phyloP scores from a whole-genome alignment of 2,888 invertebrate species.

The Scaptomyza parva region DNA sequence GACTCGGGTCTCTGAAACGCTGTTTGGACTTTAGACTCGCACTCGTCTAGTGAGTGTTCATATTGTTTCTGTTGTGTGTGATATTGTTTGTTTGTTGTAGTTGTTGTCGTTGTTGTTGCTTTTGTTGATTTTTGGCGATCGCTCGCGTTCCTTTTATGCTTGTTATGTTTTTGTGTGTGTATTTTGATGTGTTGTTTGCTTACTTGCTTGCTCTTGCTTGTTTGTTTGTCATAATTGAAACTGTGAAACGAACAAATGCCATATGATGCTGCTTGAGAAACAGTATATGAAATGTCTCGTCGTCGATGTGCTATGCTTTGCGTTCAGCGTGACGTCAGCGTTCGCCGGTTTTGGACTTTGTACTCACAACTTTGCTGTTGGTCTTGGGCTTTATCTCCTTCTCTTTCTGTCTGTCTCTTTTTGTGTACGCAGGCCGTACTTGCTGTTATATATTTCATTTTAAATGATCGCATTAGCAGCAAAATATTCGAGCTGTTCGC shows the following conservation, averaged over 20 bases:
- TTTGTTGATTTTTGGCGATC: constrained; percentile 45
- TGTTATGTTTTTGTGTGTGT: constrained; percentile 42
- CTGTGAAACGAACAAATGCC: constrained; percentile 42
- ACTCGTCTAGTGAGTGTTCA: constrained; percentile 70
- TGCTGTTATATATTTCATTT: constrained; percentile 30
- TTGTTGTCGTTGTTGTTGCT: constrained; percentile 23
- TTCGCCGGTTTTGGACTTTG: constrained; percentile 50
- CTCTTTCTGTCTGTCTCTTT: neutral
- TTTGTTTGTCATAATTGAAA: constrained; percentile 58
- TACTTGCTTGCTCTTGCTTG: constrained; percentile 21
- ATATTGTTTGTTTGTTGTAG: constrained; percentile 1
- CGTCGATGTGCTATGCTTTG: constrained; percentile 17
- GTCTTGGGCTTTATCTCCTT: constrained; percentile 11
- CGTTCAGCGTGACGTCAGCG: constrained; percentile 55
- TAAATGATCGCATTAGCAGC: constrained; percentile 18
- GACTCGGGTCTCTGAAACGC: constrained; percentile 68
- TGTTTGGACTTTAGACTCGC: constrained; percentile 75
- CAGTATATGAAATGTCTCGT: constrained; percentile 34
- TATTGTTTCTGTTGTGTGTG: constrained; percentile 13
- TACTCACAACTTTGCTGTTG: constrained; percentile 33
- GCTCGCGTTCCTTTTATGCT: constrained; percentile 37
- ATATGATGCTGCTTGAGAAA: constrained; percentile 48
- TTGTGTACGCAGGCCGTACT: constrained; percentile 14
- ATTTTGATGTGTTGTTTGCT: constrained; percentile 25
- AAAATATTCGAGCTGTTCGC: constrained; percentile 23